These are phyloP conservation scores for Crocodylus rhombifer DNA, from an alignment of 2,797 vertebrate genomes.

Conservation along the genomic window DNA sequence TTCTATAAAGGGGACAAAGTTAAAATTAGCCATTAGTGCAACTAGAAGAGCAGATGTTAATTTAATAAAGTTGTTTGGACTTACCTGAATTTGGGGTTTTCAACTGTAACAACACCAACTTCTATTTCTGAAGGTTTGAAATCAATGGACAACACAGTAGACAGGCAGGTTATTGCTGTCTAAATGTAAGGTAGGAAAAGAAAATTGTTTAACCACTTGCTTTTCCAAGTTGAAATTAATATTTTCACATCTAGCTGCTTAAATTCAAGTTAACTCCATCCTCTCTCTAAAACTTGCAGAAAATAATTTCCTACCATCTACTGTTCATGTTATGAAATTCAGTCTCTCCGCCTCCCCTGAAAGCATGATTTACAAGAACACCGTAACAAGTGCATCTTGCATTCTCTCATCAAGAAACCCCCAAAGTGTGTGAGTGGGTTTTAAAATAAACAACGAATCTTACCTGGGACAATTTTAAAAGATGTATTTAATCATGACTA, in stretches of 20 bases:
- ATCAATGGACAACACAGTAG: slow-evolving; percentile 96
- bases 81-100: slow-evolving; percentile 96
- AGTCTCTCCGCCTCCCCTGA: background rate
- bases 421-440: too few species aligned
- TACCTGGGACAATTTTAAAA: background rate
- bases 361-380: background rate
- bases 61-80: slow-evolving; percentile 21
- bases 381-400: background rate
- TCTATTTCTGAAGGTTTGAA: slow-evolving; percentile 98
- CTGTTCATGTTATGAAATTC: background rate
- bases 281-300: background rate
- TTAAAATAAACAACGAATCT: background rate
- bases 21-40: background rate
- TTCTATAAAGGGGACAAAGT: background rate
- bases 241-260: background rate
- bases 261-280: slow-evolving; percentile 8
- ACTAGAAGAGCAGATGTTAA: background rate
- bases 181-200: slow-evolving; percentile 73
- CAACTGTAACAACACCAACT: slow-evolving; percentile 92
- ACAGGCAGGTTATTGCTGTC: slow-evolving; percentile 95
- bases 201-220: background rate
- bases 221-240: background rate
- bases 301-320: background rate
- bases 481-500: background rate
- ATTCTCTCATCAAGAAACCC: background rate